These are phyloP conservation scores for Epirrhoe tristata DNA, from an alignment of 2,888 invertebrate genomes.

Conservation along the genomic window DNA sequence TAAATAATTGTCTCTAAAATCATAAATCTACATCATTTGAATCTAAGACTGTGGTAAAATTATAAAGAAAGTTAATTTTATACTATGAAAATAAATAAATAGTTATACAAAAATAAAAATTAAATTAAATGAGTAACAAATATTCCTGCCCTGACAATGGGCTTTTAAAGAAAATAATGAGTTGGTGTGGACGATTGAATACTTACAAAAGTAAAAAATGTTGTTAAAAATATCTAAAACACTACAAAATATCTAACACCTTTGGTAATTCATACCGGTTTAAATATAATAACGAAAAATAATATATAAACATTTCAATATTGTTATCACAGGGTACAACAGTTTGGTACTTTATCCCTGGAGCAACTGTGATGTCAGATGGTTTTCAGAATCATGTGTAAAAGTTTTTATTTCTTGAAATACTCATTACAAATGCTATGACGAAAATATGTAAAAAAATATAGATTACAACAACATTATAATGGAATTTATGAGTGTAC, in stretches of 20 bases:
- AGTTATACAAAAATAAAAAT: constrained; percentile 49
- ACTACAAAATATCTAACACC: constrained; percentile 79
- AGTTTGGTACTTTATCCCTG: constrained; percentile 28
- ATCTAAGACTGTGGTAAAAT: constrained; percentile 49
- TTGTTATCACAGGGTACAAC: constrained; percentile 54
- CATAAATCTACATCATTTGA: constrained; percentile 56
- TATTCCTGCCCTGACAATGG: constrained; percentile 31
- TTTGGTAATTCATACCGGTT: constrained; percentile 84
- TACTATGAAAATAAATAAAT: constrained; percentile 57
- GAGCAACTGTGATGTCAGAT: constrained; percentile 5
- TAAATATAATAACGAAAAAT: constrained; percentile 70
- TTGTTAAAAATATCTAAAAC: constrained; percentile 72
- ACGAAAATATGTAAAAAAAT: background rate
- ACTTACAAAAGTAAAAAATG: constrained; percentile 49
- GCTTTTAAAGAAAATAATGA: constrained; percentile 39
- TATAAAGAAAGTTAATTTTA: constrained; percentile 55
- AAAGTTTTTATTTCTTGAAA: constrained; percentile 29
- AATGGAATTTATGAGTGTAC: background rate
- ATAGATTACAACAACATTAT: background rate
- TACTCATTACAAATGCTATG: constrained; percentile 4
- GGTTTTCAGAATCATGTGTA: constrained; percentile 29
- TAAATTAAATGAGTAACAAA: constrained; percentile 42
- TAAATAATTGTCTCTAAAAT: constrained; percentile 65
- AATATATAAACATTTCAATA: constrained; percentile 69
- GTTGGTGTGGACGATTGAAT: constrained; percentile 47